phyloP scores from a whole-genome alignment of 2,113 vertebrate species.

The Cettia cetti region DNA sequence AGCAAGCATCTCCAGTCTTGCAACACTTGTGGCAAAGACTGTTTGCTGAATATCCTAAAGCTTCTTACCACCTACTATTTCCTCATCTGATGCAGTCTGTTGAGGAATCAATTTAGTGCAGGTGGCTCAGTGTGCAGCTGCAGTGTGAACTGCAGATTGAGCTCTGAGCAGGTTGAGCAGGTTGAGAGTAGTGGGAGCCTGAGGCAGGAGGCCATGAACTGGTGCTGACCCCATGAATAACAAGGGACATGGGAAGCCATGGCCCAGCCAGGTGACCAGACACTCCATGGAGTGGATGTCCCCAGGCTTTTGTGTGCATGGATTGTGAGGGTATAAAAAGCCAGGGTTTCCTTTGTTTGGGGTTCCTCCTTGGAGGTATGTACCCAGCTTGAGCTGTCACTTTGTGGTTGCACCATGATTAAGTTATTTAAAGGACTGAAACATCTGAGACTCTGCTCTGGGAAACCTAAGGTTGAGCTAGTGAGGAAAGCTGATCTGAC shows the following conservation, averaged over 20 bases:
- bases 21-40: not conserved
- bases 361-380: not conserved
- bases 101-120: not conserved
- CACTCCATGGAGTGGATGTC: not conserved
- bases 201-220: not conserved
- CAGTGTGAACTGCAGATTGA: not conserved
- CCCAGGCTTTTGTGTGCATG: fast-evolving
- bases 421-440: not conserved
- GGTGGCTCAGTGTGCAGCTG: not conserved
- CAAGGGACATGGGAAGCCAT: fast-evolving
- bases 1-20: not conserved
- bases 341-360: not conserved
- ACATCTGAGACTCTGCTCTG: not conserved
- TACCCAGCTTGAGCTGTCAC: not conserved
- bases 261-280: not conserved
- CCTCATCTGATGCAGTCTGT: not conserved
- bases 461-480: not conserved
- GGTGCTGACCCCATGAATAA: not conserved
- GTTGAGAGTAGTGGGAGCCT: not conserved
- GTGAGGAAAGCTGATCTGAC: not conserved
- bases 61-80: not conserved
- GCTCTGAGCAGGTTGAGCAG: no score
- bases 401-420: not conserved
- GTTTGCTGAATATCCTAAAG: not conserved
- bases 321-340: not conserved